These are phyloP conservation scores for Nephrotoma flavescens DNA, from an alignment of 2,888 invertebrate species.

Conservation along the genomic window DNA sequence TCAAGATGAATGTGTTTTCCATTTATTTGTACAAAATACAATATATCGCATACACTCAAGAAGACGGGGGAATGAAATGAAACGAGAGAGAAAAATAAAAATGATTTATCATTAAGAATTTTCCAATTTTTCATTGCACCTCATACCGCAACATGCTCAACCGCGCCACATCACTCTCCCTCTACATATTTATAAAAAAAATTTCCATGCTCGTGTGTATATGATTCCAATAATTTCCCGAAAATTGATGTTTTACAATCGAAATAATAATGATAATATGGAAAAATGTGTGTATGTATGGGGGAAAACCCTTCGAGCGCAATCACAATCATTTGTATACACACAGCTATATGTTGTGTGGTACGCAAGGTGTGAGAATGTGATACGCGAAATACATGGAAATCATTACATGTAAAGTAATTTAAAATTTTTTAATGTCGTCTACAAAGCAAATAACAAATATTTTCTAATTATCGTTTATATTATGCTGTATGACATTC, in stretches of 20 bases:
- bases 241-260: neutral
- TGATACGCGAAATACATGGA: neutral
- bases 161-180: neutral
- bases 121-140: neutral
- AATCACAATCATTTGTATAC: neutral
- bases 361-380: neutral
- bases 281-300: neutral
- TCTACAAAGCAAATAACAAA: neutral
- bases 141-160: neutral
- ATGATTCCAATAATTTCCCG: neutral
- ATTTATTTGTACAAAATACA: neutral
- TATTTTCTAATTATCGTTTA: neutral
- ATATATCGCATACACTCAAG: neutral
- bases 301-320: neutral
- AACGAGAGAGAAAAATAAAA: neutral
- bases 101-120: neutral
- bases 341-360: neutral
- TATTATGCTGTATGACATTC: neutral
- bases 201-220: neutral
- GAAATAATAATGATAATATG: neutral
- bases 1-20: neutral
- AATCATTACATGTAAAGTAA: neutral
- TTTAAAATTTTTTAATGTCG: neutral
- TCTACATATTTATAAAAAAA: neutral
- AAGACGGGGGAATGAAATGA: neutral